phyloP scores from a whole-genome alignment of 2,797 vertebrate genomes.

The Triplophysa yarkandensis region DNA sequence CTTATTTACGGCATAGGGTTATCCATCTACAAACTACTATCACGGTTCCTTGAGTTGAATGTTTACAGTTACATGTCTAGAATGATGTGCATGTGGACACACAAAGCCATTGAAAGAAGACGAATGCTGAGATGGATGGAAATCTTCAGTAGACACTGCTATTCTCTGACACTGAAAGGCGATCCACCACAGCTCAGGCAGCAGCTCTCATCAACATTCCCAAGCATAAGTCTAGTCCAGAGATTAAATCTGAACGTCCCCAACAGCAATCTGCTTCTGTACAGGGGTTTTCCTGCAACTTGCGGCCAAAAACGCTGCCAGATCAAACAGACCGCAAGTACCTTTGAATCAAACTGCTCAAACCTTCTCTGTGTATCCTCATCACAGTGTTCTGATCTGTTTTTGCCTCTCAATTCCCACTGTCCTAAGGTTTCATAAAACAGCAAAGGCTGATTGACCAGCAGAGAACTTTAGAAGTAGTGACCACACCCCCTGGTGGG shows the following conservation, averaged over 20 bases:
- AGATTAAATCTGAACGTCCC: slow-evolving; percentile 45
- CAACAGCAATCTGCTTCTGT: slow-evolving; percentile 36
- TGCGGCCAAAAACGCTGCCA: slow-evolving; percentile 39
- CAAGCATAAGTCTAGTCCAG: slow-evolving; percentile 42
- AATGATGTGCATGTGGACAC: slow-evolving; percentile 1
- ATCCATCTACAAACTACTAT: background rate
- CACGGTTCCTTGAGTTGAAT: background rate
- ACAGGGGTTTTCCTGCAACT: slow-evolving; percentile 50
- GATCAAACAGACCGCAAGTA: slow-evolving; percentile 55
- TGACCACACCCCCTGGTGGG: slow-evolving; percentile 70
- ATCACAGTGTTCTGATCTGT: slow-evolving; percentile 60
- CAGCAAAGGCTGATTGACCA: slow-evolving; percentile 63
- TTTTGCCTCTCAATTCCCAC: slow-evolving; percentile 71
- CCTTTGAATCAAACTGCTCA: slow-evolving; percentile 52
- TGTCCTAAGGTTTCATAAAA: slow-evolving; percentile 70
- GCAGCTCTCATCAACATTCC: slow-evolving; percentile 44
- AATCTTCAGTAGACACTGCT: slow-evolving; percentile 39
- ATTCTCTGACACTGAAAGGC: slow-evolving; percentile 38
- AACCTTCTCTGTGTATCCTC: slow-evolving; percentile 44
- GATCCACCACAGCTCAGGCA: slow-evolving; percentile 42
- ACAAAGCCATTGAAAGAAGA: background rate
- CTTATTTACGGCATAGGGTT: background rate
- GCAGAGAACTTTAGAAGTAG: slow-evolving; percentile 55
- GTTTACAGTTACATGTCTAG: background rate
- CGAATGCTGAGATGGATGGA: slow-evolving; percentile 12